These are phyloP conservation scores for Protophormia terraenovae DNA, from an alignment of 2,888 invertebrate genomes.

Conservation along the genomic window DNA sequence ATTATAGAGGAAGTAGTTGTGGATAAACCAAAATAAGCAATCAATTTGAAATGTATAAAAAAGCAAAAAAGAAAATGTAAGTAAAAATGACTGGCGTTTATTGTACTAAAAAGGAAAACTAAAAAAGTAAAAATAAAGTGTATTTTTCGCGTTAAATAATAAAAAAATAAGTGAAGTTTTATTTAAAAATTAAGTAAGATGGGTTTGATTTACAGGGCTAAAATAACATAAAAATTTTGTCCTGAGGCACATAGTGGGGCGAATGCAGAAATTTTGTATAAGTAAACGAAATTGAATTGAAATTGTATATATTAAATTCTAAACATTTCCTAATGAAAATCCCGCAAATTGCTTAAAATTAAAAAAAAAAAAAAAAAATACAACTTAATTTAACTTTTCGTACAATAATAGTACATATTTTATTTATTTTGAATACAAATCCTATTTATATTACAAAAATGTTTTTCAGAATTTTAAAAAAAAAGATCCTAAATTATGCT, in stretches of 20 bases:
- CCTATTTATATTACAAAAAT: not conserved
- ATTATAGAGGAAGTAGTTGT: not conserved
- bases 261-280: no score
- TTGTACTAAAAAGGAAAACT: conserved; percentile 17
- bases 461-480: not conserved
- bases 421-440: conserved; percentile 3
- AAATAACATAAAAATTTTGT: no score
- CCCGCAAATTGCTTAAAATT: no score
- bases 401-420: not conserved
- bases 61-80: no score
- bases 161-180: conserved; percentile 10
- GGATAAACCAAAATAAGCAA: conserved; percentile 35
- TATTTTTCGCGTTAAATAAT: conserved; percentile 64
- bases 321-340: no score
- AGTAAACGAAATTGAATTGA: no score
- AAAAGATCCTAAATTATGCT: not conserved
- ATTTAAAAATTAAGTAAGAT: not conserved
- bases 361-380: no score
- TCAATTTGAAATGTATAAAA: conserved; percentile 32
- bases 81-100: conserved; percentile 43
- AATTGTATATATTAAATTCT: no score
- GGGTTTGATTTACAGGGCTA: no score
- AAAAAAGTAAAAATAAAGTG: conserved; percentile 49
- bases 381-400: not conserved
- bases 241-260: no score